These are phyloP conservation scores for Zaprionus lineosus DNA, from an alignment of 2,888 invertebrate species.

Conservation along the genomic window DNA sequence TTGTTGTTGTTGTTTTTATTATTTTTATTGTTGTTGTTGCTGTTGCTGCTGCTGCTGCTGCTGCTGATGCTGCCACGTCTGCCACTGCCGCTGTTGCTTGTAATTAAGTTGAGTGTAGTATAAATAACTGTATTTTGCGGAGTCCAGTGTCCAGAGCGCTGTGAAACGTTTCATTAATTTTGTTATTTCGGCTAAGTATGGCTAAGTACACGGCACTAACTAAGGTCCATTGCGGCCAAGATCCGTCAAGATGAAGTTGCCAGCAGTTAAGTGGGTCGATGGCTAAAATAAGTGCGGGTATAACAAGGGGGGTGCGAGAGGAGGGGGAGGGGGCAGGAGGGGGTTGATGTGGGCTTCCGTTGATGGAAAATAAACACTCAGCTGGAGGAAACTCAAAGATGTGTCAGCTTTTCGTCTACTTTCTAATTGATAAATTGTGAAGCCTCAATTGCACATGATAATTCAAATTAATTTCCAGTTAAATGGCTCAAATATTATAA, in stretches of 20 bases:
- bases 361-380: too few relatives aligned
- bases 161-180: conserved; percentile 73
- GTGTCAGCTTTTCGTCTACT: too few relatives aligned
- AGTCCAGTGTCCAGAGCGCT: conserved; percentile 20
- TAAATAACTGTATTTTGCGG: conserved; percentile 67
- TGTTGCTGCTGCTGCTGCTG: conserved; percentile 44
- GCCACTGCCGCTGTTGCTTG: conserved; percentile 40
- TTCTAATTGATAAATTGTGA: not conserved
- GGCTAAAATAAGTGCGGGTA: too few relatives aligned
- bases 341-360: too few relatives aligned
- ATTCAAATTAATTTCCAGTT: not conserved
- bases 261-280: conserved; percentile 1
- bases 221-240: conserved; percentile 25
- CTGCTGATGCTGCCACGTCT: conserved; percentile 15
- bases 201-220: conserved; percentile 59
- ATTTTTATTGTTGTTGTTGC: conserved; percentile 14
- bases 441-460: not conserved
- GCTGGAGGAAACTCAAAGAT: too few relatives aligned
- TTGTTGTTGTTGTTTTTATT: conserved; percentile 5
- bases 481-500: not conserved
- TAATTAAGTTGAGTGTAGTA: conserved; percentile 77
- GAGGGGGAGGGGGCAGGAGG: too few relatives aligned
- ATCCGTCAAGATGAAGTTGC: conserved; percentile 30
- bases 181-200: conserved; percentile 70
- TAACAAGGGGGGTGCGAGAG: too few relatives aligned